phyloP scores from a whole-genome alignment of 92 coral and sea anemone genomes.

The Porites evermanni region DNA sequence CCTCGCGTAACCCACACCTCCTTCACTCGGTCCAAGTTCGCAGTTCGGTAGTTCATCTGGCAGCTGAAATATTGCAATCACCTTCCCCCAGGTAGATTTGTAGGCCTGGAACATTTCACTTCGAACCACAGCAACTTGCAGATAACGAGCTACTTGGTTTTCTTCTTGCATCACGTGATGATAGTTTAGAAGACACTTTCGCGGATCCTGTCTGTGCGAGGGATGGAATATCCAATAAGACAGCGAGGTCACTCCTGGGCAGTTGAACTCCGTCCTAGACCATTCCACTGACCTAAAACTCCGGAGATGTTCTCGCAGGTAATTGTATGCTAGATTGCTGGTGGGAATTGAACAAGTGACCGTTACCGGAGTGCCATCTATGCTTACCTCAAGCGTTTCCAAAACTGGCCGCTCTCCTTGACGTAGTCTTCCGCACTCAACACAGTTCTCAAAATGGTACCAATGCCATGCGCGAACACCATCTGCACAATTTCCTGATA shows the following conservation, averaged over 20 bases:
- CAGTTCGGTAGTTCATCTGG: slow-evolving; percentile 35
- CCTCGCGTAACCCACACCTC: slow-evolving; percentile 62
- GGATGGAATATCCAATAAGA: slow-evolving; percentile 61
- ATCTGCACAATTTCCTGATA: neutral
- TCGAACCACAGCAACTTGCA: slow-evolving; percentile 62
- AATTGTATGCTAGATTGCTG: neutral
- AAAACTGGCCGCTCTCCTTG: slow-evolving; percentile 19
- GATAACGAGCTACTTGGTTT: neutral
- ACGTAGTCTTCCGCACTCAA: slow-evolving; percentile 39
- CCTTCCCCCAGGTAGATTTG: slow-evolving; percentile 57
- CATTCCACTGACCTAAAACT: neutral
- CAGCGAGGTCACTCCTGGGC: neutral
- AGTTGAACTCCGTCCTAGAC: neutral
- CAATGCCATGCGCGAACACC: slow-evolving; percentile 55
- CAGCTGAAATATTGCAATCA: slow-evolving; percentile 37
- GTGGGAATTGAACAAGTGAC: slow-evolving; percentile 26
- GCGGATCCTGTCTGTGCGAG: slow-evolving; percentile 58
- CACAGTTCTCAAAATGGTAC: slow-evolving; percentile 41
- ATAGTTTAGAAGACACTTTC: slow-evolving; percentile 20
- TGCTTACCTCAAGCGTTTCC: neutral
- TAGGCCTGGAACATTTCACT: slow-evolving; percentile 35
- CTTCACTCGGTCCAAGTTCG: slow-evolving; percentile 25
- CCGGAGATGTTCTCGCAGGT: neutral
- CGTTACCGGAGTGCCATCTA: neutral
- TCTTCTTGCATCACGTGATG: slow-evolving; percentile 23